Conservation (phyloP, 2,113 vertebrate genomes). For the Axis porcinus region DNA sequence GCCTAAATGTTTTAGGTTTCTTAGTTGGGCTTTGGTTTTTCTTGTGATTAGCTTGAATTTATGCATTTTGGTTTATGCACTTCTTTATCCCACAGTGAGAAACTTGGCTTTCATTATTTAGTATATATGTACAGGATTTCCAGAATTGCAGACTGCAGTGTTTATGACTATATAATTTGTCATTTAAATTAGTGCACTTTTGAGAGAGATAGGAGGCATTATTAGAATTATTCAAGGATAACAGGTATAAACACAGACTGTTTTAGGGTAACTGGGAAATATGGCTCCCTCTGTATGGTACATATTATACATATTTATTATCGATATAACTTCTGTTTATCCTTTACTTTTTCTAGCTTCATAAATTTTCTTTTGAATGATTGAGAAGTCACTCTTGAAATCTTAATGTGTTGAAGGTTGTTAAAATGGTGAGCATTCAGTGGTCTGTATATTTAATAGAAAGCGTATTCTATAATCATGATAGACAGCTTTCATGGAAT, state of each 20-base stretch:
- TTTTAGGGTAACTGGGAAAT: not conserved
- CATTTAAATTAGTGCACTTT: not conserved
- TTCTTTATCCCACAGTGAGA: not conserved
- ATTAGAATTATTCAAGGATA: not conserved
- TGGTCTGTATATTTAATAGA: not conserved
- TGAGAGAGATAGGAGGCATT: not conserved
- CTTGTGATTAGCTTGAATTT: not conserved
- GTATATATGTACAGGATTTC: not conserved
- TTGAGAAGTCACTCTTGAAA: conserved; percentile 22
- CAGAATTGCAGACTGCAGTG: not conserved
- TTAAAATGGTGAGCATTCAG: conserved; percentile 27
- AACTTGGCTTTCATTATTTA: not conserved
- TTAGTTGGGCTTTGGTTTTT: not conserved
- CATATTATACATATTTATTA: not conserved
- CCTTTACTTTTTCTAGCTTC: not conserved
- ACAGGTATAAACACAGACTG: not conserved
- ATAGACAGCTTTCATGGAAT: not conserved
- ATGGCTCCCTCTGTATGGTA: not conserved
- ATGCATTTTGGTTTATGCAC: not conserved
- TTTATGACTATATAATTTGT: not conserved
- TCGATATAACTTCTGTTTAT: not conserved
- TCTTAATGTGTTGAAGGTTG: not conserved
- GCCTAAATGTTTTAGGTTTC: not conserved
- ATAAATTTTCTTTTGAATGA: conserved; percentile 1
- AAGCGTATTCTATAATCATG: not conserved